Conservation (phyloP, 2,888 invertebrate genomes). For the Drosophila picticornis region DNA sequence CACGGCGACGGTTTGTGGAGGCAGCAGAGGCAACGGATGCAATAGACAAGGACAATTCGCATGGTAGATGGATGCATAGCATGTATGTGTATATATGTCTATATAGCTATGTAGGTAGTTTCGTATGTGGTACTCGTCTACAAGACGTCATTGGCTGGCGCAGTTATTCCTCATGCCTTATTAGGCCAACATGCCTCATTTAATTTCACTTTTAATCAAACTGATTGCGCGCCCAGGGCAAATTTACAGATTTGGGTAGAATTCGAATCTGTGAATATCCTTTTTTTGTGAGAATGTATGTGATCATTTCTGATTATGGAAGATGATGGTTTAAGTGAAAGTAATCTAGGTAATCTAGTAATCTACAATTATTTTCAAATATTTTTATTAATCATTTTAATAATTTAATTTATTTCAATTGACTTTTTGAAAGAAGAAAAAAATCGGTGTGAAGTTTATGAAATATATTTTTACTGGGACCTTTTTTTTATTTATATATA, state of each 20-base stretch:
- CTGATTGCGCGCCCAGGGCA: not conserved
- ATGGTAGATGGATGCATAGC: slow-evolving; percentile 16
- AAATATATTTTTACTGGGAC: not conserved
- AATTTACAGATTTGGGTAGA: not conserved
- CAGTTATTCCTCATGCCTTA: slow-evolving; percentile 23
- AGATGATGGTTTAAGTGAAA: not conserved
- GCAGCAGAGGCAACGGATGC: slow-evolving; percentile 31
- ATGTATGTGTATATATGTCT: not conserved
- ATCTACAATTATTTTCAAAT: not conserved
- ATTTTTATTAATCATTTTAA: not conserved
- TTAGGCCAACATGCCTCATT: slow-evolving; percentile 39
- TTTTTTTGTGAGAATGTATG: not conserved
- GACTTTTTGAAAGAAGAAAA: not conserved
- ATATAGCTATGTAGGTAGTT: not conserved
- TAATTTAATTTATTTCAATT: not conserved
- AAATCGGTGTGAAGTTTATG: not conserved
- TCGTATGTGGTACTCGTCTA: slow-evolving; percentile 13
- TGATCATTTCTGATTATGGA: not conserved
- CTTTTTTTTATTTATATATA: not conserved
- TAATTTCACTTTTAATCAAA: slow-evolving; percentile 12
- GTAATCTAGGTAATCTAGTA: too few species aligned
- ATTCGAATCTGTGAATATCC: not conserved
- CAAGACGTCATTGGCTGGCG: slow-evolving; percentile 41
- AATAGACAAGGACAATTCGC: slow-evolving; percentile 56
- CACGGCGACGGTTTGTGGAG: slow-evolving; percentile 42